Base-by-base conservation (phyloP, 2,113 vertebrate species). In the Cricetomys ansorgei region DNA sequence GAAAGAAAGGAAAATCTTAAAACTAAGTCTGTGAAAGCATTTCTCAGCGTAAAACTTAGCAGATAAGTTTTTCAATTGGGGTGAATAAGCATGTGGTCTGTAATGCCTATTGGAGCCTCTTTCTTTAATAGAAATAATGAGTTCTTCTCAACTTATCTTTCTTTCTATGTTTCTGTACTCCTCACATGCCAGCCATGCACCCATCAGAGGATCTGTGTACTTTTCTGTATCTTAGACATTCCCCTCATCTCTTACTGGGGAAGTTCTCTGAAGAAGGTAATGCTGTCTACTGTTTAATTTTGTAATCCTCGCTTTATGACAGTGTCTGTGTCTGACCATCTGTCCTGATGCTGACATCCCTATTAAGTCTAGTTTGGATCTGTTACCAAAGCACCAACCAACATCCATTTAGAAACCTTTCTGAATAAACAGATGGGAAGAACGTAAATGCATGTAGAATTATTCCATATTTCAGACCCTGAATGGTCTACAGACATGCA, bases 381-480 rank as follows among this genome's bases (percentile, higher is more conserved):
- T 6, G 0, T 92, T 69, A 40, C 69, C 55, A 8, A 55, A 70
- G 43, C 67, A 84, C n/a, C 87, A 45, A 29, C 19, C 57, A 79
- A 16, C 57, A 80, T 91, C 83, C 48, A 9, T 62, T 97, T 83
- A 93, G 86, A 93, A 94, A 94, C 50, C 40, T 45, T 95, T 77
- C 88, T 96, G 94, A 96, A 94, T 96, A 95, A 96, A 83, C 40
- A 73, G 31, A 3, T 65, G 69, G 67, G n/a, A 64, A 94, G 64
- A 87, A 85, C 92, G 69, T 91, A 97, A 97, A 97, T 96, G 55
- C 77, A 96, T 96, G 95, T 75, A 96, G 96, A 97, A 89, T 95
- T 96, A 97, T 95, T 95, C 97, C 81, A 69, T 96, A 93, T 96
- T 89, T 97, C 45, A 88, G 91, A 97, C 67, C 21, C 69, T 37